Base-by-base conservation (phyloP, 2,888 invertebrate species). In the Dolomedes plantarius region DNA sequence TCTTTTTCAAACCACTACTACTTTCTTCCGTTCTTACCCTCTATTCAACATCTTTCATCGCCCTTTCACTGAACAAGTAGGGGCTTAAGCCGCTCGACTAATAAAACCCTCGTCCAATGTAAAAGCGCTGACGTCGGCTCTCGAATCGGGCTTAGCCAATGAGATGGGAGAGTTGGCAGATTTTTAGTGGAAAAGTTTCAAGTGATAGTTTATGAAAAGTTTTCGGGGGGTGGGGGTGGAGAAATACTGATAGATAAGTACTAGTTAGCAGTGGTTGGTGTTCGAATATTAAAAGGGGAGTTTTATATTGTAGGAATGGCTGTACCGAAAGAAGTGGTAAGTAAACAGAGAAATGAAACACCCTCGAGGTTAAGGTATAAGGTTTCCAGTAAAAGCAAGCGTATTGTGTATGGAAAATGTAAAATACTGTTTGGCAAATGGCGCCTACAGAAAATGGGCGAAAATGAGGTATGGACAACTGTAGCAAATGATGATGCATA, bases 101-200 rank as follows among this genome's bases (percentile, higher is more conserved):
- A 71, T 76, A 76, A 82, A 82, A 76, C 67, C 13, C 56, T 69
- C 64, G 39, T 46, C 64, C 82, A 71, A 56, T 50, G 71, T 75
- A 82, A 56, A 75, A 75, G 75, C 75, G 82, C 82, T 82, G 82
- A 82, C 82, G 75, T 81, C 31, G 62, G 41, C 64, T 39, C 16
- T 5, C 19, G 56, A 2, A 5, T 56, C 56, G 5, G 23, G 56
- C 23, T 56, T 1, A 56, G 16, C 56, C 56, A 56, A 56, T 56
- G 56, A 56, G 5, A 23, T 3, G 56, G 11, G 56, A 56, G 56
- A 9, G 56, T 56, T 23, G 46, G 23, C 23, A 56, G 56, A 56
- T 23, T 56, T 56, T 56, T 56, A 19, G 19, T 56, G 11, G 56
- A 56, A 56, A 56, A 56, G 19, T 23, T 56, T 56, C 16, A 23